These are phyloP conservation scores for Psittacula derbiana DNA, from an alignment of 2,797 vertebrate species.

Conservation along the genomic window DNA sequence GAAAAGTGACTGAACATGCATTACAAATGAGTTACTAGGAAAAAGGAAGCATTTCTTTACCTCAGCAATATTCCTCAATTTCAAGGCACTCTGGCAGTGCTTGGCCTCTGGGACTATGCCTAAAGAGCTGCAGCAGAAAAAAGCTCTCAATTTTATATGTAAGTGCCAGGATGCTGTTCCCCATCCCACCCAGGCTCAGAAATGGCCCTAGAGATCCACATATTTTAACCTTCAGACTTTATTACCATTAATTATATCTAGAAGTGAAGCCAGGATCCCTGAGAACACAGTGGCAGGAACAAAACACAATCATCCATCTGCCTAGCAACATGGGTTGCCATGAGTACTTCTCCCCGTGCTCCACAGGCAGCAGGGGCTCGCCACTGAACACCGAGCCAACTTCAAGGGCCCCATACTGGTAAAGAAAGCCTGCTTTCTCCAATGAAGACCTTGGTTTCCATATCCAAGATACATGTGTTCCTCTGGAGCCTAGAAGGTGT, in stretches of 20 bases:
- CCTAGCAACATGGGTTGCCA: conserved; percentile 66
- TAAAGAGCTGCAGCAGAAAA: conserved; percentile 12
- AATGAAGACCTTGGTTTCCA: neutral
- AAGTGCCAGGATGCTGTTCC: neutral
- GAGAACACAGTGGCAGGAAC: conserved; percentile 41
- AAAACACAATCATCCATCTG: conserved; percentile 66
- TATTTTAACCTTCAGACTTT: conserved; percentile 56
- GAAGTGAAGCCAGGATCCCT: conserved; percentile 41
- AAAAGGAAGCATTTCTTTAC: conserved; percentile 15
- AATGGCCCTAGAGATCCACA: conserved; percentile 38
- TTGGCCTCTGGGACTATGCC: neutral
- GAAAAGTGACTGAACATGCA: neutral
- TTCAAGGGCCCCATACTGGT: neutral
- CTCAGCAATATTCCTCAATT: conserved; percentile 30
- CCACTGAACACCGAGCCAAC: neutral
- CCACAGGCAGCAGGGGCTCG: neutral
- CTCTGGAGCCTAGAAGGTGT: neutral
- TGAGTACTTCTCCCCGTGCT: neutral
- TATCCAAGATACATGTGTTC: neutral
- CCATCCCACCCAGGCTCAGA: neutral
- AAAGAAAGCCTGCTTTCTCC: neutral
- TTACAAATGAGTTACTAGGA: neutral
- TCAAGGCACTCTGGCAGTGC: conserved; percentile 10
- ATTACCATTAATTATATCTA: conserved; percentile 63
- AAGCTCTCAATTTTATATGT: neutral